phyloP scores from a whole-genome alignment of 2,888 invertebrate genomes.

The Athalia cordata region DNA sequence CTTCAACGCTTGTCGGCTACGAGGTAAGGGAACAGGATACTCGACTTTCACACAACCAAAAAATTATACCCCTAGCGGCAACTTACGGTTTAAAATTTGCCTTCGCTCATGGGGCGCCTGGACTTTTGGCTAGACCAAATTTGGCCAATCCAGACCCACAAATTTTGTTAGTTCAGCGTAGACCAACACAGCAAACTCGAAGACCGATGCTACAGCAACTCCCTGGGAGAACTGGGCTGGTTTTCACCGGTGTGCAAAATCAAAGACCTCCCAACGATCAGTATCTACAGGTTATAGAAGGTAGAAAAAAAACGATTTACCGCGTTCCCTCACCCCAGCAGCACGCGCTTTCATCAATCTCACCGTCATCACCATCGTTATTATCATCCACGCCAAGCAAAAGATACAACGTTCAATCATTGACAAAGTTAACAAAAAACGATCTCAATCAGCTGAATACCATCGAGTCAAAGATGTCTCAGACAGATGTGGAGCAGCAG shows the following conservation, averaged over 20 bases:
- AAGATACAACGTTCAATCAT: not conserved
- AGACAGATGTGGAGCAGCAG: constrained; percentile 24
- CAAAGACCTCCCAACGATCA: constrained; percentile 50
- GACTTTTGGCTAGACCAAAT: constrained; percentile 8
- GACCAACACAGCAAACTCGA: constrained; percentile 51
- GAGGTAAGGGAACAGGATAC: constrained; percentile 21
- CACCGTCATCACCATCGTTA: constrained; percentile 2
- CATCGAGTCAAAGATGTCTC: constrained; percentile 46
- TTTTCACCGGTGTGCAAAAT: not conserved
- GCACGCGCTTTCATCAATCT: not conserved
- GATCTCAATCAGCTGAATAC: constrained; percentile 27
- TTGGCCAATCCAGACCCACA: constrained; percentile 7
- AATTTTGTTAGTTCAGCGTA: not conserved
- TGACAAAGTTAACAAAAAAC: constrained; percentile 35
- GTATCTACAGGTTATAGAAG: constrained; percentile 57
- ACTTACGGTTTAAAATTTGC: constrained; percentile 10
- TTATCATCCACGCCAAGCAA: constrained; percentile 13
- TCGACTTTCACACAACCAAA: constrained; percentile 8
- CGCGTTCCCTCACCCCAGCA: constrained; percentile 19
- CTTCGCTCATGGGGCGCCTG: constrained; percentile 55
- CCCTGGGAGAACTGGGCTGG: constrained; percentile 44
- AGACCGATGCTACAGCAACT: constrained; percentile 57
- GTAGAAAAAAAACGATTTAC: constrained; percentile 65
- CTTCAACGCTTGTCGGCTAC: not conserved
- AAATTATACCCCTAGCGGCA: constrained; percentile 29